These are phyloP conservation scores for Acinonyx jubatus DNA, from an alignment of 2,113 vertebrate species.

Conservation along the genomic window DNA sequence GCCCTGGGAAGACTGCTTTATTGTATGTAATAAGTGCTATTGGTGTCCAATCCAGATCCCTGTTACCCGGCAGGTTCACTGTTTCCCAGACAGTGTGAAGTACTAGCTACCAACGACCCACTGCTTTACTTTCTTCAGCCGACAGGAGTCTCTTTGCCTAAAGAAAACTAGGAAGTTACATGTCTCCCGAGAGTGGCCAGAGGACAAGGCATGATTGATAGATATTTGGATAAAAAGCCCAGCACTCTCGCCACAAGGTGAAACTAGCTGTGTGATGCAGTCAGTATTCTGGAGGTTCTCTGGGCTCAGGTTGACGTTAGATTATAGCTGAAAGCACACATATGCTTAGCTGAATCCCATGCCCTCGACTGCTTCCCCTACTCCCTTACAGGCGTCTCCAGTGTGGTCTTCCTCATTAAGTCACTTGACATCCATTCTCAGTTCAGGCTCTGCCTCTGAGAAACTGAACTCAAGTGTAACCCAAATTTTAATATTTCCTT, in stretches of 20 bases:
- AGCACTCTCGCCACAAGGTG: too few species aligned
- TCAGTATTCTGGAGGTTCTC: background rate
- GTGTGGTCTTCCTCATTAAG: background rate
- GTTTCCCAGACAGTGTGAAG: background rate
- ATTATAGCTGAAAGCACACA: background rate
- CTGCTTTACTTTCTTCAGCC: background rate
- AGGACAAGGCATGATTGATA: background rate
- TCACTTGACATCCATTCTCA: background rate
- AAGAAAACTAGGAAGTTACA: background rate
- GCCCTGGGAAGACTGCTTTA: background rate
- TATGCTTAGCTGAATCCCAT: background rate
- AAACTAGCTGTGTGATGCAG: background rate
- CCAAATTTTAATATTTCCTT: background rate
- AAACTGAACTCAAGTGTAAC: background rate
- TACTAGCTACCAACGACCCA: background rate
- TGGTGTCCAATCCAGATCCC: background rate
- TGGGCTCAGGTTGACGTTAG: background rate
- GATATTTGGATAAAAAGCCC: background rate
- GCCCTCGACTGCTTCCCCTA: fast-evolving
- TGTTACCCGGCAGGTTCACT: background rate
- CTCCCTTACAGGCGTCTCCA: background rate
- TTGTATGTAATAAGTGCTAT: background rate
- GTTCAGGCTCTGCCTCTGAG: background rate
- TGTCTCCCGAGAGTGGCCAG: background rate
- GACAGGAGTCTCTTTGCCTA: background rate